Conservation (phyloP, 2,797 vertebrate genomes). For the Pachyuromys duprasi region DNA sequence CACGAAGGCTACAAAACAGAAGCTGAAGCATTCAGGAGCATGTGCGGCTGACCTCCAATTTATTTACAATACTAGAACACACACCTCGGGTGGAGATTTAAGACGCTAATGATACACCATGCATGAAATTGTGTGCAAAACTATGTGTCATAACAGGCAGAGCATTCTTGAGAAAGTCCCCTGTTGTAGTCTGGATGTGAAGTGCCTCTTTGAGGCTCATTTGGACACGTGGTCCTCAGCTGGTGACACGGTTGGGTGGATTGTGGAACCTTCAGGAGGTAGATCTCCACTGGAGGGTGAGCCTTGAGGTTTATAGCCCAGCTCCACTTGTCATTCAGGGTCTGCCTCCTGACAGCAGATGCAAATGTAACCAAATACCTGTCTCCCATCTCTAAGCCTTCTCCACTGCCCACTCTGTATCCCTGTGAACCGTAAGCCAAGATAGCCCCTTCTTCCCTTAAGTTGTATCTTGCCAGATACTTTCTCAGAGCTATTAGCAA, state of each 20-base stretch:
- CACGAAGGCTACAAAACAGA: neutral
- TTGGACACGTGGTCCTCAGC: neutral
- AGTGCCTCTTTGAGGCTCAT: neutral
- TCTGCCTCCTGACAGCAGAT: neutral
- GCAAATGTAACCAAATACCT: neutral
- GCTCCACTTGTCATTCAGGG: neutral
- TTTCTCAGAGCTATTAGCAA: neutral
- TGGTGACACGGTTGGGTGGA: neutral
- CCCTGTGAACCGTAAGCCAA: neutral
- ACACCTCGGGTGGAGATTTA: neutral
- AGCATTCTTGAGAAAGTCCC: neutral
- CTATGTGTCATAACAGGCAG: neutral
- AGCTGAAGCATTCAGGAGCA: neutral
- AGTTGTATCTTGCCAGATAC: neutral
- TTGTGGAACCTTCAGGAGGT: neutral
- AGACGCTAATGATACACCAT: neutral
- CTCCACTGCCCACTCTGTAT: neutral
- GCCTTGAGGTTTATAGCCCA: neutral
- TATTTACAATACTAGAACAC: neutral
- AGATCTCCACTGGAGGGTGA: neutral
- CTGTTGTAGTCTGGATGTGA: neutral
- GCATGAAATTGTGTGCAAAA: neutral
- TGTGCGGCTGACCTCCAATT: neutral
- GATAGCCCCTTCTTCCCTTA: neutral
- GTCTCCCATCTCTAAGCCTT: neutral